Base-by-base conservation (phyloP, 2,888 invertebrate genomes). In the Ornithoptera priamus region DNA sequence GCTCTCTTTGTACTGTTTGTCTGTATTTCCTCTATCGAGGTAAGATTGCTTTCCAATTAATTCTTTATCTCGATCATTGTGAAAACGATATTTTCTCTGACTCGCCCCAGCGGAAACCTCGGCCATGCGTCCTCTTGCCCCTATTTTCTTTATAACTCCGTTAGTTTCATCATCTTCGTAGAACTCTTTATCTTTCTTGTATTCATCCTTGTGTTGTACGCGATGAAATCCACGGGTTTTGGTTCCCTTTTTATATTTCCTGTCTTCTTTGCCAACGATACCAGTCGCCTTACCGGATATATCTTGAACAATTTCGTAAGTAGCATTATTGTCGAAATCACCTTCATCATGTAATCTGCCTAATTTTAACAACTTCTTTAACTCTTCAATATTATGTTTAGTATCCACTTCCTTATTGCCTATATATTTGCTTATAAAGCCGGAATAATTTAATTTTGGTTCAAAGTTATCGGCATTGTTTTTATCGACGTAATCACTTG, bases 191-290 rank as follows among this genome's bases (percentile, higher is more conserved):
- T 94, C 93, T 77, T 94, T 94, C 74, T 94, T 93, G 77, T 93
- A 94, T 78, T 94, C 94, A 75, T 94, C 94, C 81, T 93, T 94
- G 77, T 94, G 94, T 71, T 93, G 93, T 0, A 94, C 90, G 74
- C 89, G 91, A 75, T 94, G 94, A 78, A 92, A 94, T 3, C 94
- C 94, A 75, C 90, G 89, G 0, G 93, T 93, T 78, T 94, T 94
- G 22, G 91, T 91, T 0, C 94, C 94, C 78, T 93, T 94, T 74
- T 85, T 90, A 75, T 93, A 94, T 59, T 89, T 93, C 39, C 87
- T 88, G 60, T 89, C 89, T 75, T 90, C 88, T 39, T 88, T 89
- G 42, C 89, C 92, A 61, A 84, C 87, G 0, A 86, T 78, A 0
- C 88, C 91, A 1, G 90, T 86, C 1, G 86, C 87, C 62, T 86